phyloP scores from a whole-genome alignment of 2,797 vertebrate genomes.

The Acipenser transmontanus region DNA sequence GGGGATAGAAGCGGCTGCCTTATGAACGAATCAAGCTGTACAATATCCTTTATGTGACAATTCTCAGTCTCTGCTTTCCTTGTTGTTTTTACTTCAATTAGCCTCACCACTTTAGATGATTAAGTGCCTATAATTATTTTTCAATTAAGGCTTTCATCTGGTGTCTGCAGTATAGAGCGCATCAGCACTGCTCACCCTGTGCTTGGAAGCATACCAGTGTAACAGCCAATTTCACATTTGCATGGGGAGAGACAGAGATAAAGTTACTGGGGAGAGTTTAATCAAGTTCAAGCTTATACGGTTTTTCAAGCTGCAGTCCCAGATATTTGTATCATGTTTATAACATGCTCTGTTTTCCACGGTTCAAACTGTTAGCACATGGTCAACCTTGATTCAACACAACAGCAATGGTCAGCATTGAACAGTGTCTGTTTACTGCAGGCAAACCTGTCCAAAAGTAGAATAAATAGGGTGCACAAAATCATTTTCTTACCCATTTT shows the following conservation, averaged over 20 bases:
- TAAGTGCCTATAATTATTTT: slow-evolving; percentile 99
- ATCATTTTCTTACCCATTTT: too few species aligned
- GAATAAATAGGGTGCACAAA: too few species aligned
- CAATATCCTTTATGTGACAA: slow-evolving; percentile 93
- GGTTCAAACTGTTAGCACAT: too few species aligned
- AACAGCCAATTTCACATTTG: slow-evolving; percentile 59
- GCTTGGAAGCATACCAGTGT: slow-evolving; percentile 60
- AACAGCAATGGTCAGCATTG: too few species aligned
- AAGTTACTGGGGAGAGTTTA: slow-evolving; percentile 32
- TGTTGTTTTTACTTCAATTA: slow-evolving; percentile 98
- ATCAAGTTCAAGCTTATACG: too few species aligned
- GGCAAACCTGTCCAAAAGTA: too few species aligned
- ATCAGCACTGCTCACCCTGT: slow-evolving; percentile 27
- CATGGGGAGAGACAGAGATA: slow-evolving; percentile 53
- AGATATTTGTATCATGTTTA: neutral
- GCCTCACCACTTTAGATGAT: slow-evolving; percentile 95
- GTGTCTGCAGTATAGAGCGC: slow-evolving; percentile 72
- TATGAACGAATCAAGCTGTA: slow-evolving; percentile 90
- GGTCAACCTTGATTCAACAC: too few species aligned
- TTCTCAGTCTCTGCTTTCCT: slow-evolving; percentile 84
- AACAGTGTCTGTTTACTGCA: too few species aligned
- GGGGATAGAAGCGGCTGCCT: slow-evolving; percentile 88
- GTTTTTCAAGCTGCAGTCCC: neutral
- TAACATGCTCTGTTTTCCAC: too few species aligned
- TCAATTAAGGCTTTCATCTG: slow-evolving; percentile 99